Conservation (phyloP, 2,113 vertebrate genomes). For the Manacus vitellinus region DNA sequence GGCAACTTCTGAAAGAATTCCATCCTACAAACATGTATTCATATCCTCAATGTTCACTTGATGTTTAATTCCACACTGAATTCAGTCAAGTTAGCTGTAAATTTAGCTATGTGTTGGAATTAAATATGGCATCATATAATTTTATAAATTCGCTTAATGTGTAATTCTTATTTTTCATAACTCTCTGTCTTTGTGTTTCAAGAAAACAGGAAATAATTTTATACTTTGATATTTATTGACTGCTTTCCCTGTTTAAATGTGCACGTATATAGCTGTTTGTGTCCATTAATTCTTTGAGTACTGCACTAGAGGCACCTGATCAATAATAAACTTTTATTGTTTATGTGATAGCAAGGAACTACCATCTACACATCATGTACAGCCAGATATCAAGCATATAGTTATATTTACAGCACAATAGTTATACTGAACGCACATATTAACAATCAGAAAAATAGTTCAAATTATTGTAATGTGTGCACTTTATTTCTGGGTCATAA, state of each 20-base stretch:
- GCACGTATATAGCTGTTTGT: neutral
- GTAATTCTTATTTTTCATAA: neutral
- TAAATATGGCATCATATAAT: neutral
- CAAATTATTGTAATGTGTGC: neutral
- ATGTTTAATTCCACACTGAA: neutral
- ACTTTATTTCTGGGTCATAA: neutral
- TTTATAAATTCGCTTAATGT: rapidly evolving
- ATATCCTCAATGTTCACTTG: neutral
- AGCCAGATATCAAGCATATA: neutral
- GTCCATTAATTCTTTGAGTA: neutral
- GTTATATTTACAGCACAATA: neutral
- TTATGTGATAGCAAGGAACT: neutral
- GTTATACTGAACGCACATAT: neutral
- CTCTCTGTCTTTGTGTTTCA: neutral
- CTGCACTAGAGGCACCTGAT: neutral
- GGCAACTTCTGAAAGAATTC: neutral
- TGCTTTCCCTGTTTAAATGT: neutral
- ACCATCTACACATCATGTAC: neutral
- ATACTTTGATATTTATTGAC: neutral
- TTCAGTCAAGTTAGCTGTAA: neutral
- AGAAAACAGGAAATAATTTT: neutral
- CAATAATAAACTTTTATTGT: neutral
- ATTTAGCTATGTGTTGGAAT: neutral
- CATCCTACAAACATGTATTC: neutral
- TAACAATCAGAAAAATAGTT: neutral